Evolutionary conservation across 2,888 invertebrate species (phyloP).

Genomic region (Sturmia bella): DNA sequence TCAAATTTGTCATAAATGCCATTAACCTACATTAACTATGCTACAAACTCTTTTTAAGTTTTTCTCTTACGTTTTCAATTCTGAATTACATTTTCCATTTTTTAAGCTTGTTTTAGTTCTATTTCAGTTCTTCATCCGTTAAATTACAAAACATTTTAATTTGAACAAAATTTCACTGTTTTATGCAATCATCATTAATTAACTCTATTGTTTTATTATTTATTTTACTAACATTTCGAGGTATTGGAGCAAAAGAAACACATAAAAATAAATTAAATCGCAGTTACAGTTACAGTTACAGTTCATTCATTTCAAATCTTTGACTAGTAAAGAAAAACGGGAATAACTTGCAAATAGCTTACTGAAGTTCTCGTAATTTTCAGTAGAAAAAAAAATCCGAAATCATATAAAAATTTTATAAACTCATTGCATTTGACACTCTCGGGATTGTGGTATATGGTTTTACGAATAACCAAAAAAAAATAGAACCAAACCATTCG

Average conservation of each 20-base stretch:
- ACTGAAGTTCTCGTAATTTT: no score
- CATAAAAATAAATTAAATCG: conserved; percentile 56
- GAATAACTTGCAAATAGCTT: no score
- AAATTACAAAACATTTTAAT: not conserved
- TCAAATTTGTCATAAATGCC: conserved; percentile 63
- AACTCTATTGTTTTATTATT: conserved; percentile 1
- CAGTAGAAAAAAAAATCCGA: no score
- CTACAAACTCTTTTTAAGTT: conserved; percentile 60
- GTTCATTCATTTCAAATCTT: not conserved
- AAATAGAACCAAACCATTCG: no score
- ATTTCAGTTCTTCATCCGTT: not conserved
- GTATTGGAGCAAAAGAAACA: conserved; percentile 37
- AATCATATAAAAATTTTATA: no score
- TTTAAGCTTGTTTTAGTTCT: conserved; percentile 30
- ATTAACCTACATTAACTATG: conserved; percentile 68
- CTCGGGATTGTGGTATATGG: no score
- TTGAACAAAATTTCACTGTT: conserved; percentile 12
- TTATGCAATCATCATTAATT: conserved; percentile 23
- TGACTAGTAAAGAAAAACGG: no score
- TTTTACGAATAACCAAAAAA: no score
- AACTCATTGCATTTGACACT: no score
- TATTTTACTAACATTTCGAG: conserved; percentile 35
- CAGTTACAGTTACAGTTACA: not conserved
- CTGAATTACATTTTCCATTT: conserved; percentile 8
- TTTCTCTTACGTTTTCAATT: conserved; percentile 32